Conservation (phyloP, 2,888 invertebrate species). For the Phyto melanocephala region DNA sequence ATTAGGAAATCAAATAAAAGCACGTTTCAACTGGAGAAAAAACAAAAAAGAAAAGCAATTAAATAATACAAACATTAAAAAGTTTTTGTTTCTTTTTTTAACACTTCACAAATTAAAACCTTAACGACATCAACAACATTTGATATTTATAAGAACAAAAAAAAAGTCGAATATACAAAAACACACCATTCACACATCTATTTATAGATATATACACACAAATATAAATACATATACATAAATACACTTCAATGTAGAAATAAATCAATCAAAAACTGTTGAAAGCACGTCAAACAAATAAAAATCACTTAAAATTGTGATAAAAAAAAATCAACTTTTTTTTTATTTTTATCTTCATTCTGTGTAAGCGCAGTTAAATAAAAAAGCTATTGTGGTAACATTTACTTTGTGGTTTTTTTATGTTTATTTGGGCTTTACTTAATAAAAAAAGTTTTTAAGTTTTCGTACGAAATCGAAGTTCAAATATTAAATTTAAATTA, state of each 20-base stretch:
- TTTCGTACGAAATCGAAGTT: too few species aligned
- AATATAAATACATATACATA: background rate
- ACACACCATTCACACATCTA: too few species aligned
- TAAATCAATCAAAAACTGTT: slow-evolving; percentile 60
- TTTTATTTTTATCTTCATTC: background rate
- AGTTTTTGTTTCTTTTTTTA: background rate
- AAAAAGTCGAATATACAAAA: too few species aligned
- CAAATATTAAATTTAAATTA: too few species aligned
- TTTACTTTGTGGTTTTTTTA: background rate
- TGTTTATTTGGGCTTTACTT: background rate
- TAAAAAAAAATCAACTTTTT: background rate
- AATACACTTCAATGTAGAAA: slow-evolving; percentile 46
- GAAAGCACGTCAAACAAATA: slow-evolving; percentile 62
- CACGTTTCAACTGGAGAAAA: background rate
- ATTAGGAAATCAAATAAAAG: background rate
- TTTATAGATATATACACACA: background rate
- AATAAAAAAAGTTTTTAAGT: too few species aligned
- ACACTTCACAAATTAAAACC: background rate
- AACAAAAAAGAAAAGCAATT: slow-evolving; percentile 49
- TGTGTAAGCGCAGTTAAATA: background rate
- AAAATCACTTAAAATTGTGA: slow-evolving; percentile 46
- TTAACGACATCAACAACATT: background rate
- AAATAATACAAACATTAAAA: slow-evolving; percentile 37
- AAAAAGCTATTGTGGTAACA: background rate
- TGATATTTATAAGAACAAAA: too few species aligned